Percentiles rank a stretch among this genome's conserved stretches.
These are phyloP conservation scores for Lucilia sericata DNA, from an alignment of 1,140 invertebrate species.

Conservation along the genomic window DNA sequence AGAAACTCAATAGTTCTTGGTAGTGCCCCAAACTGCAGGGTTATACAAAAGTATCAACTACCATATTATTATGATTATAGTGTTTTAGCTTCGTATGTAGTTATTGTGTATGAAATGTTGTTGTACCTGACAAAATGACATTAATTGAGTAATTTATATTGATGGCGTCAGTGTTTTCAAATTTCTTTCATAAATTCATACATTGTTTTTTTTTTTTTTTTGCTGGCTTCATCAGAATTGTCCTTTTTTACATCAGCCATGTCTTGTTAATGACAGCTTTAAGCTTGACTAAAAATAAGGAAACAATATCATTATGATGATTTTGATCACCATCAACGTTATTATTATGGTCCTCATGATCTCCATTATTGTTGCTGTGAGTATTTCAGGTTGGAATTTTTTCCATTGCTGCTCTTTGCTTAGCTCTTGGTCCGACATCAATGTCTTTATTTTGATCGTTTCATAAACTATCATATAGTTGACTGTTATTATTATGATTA, in stretches of 20 bases:
- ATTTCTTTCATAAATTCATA: neutral
- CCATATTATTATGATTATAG: constrained; percentile 12
- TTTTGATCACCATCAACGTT: neutral
- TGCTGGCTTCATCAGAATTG: neutral
- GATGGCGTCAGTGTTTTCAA: constrained; percentile 52
- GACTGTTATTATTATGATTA: constrained; percentile 68
- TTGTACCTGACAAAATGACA: constrained; percentile 57
- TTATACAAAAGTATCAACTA: neutral
- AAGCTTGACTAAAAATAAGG: constrained; percentile 48
- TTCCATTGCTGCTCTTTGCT: neutral
- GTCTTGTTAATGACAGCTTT: constrained; percentile 13
- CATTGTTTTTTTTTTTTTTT: constrained; percentile 19
- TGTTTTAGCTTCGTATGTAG: neutral
- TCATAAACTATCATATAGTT: constrained; percentile 46
- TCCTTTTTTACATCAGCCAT: neutral
- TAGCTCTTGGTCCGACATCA: constrained; percentile 4
- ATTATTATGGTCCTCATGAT: constrained; percentile 52
- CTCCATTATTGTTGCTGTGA: neutral
- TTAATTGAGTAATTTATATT: constrained; percentile 68
- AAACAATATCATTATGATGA: constrained; percentile 45
- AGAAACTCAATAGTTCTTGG: too few relatives aligned
- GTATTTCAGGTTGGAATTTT: neutral
- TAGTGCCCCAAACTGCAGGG: too few relatives aligned
- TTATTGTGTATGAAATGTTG: constrained; percentile 45
- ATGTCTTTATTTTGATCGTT: constrained; percentile 35